Evolutionary conservation across 35 echinoderm and acorn worm genomes (phyloP).

Genomic region (Eucidaris tribuloides): DNA sequence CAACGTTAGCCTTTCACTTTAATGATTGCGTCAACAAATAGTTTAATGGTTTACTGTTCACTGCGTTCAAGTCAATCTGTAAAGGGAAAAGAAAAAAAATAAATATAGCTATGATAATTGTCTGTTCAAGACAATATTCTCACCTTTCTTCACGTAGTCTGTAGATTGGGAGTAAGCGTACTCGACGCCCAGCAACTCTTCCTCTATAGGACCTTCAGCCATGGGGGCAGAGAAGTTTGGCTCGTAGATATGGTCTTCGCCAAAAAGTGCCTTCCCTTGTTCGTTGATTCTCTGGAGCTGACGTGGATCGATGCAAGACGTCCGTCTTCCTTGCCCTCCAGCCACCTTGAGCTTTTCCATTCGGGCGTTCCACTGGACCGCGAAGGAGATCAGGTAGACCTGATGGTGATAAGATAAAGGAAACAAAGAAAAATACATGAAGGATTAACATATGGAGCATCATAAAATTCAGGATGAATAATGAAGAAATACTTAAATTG

Average conservation of each 20-base stretch:
- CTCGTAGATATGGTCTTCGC: conserved; percentile 45
- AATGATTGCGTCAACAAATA: not conserved
- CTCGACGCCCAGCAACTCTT: conserved; percentile 61
- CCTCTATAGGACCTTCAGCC: conserved; percentile 23
- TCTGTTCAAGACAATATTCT: not conserved
- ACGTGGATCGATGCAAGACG: conserved; percentile 53
- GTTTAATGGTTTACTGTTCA: not conserved
- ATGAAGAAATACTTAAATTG: too few relatives aligned
- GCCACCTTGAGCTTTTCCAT: conserved; percentile 67
- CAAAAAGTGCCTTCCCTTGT: conserved; percentile 53
- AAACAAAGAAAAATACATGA: not conserved
- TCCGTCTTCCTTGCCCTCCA: conserved; percentile 57
- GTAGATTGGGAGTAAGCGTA: conserved; percentile 66
- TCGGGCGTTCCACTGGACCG: conserved; percentile 53
- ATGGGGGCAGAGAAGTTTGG: conserved; percentile 59
- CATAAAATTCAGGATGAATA: not conserved
- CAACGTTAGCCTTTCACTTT: too few relatives aligned
- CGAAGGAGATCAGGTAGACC: conserved; percentile 74
- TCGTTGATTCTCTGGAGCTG: conserved; percentile 61
- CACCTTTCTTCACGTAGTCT: conserved; percentile 66
- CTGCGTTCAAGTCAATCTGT: not conserved
- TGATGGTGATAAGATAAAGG: not conserved
- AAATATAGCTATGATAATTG: not conserved
- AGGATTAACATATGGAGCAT: not conserved
- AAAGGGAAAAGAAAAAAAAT: not conserved